Conservation (phyloP, 2,113 vertebrate species). For the Psilopsiagon aymara region DNA sequence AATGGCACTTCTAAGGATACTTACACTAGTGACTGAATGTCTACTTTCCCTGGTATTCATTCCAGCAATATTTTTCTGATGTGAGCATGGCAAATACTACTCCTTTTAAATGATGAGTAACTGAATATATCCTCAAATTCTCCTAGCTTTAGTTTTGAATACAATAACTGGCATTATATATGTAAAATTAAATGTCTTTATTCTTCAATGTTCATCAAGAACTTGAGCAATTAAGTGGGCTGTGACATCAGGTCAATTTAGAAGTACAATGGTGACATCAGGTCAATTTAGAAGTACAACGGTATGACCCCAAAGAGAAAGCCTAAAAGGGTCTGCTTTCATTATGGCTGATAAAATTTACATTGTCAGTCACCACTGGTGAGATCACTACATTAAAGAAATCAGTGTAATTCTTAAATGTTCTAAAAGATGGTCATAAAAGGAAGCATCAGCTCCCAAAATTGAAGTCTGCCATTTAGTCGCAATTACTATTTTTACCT, state of each 20-base stretch:
- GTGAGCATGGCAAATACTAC: background rate
- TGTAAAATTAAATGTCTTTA: background rate
- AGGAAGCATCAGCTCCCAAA: background rate
- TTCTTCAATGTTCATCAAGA: background rate
- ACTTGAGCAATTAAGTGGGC: background rate
- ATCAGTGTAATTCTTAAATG: background rate
- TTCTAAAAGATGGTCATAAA: background rate
- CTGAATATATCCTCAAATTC: background rate
- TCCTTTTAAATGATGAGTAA: background rate
- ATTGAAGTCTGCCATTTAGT: background rate
- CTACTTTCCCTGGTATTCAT: background rate
- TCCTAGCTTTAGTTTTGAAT: background rate
- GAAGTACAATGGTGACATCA: background rate
- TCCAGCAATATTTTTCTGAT: background rate
- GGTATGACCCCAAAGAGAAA: background rate
- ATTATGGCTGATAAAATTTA: background rate
- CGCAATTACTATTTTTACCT: background rate
- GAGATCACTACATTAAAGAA: background rate
- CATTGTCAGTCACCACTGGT: background rate
- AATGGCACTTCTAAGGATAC: background rate
- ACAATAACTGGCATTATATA: background rate
- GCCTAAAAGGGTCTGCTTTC: background rate
- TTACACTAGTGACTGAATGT: background rate
- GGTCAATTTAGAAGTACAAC: background rate
- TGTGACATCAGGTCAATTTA: background rate